A percentile compares a stretch with the other conserved stretches of the same genome.
Conservation (phyloP, 2,797 vertebrate species). For the Fistularia commersonii region DNA sequence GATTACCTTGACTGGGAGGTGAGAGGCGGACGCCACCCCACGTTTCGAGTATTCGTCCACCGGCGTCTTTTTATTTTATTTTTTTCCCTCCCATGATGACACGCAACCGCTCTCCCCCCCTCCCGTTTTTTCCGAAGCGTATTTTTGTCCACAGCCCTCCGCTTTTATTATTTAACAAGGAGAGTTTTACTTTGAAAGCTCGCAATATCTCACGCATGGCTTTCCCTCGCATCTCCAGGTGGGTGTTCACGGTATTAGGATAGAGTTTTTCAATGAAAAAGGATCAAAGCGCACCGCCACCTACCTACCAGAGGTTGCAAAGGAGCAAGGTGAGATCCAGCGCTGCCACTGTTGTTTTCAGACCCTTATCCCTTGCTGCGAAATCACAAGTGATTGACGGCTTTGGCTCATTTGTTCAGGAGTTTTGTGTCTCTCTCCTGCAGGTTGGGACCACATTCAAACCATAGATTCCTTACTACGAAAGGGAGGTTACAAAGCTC, state of each 20-base stretch:
- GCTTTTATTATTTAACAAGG: background rate
- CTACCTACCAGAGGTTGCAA: conserved; percentile 99
- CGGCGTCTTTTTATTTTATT: too few species aligned
- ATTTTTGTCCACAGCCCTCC: background rate
- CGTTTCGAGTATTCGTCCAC: too few species aligned
- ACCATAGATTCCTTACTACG: conserved; percentile 99
- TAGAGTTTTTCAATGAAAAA: conserved; percentile 99
- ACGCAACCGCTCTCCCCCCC: too few species aligned
- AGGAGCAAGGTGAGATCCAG: conserved; percentile 96
- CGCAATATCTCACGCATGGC: background rate
- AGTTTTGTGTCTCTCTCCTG: conserved; percentile 12
- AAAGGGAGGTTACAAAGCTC: conserved; percentile 99
- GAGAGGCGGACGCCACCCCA: conserved; percentile 57
- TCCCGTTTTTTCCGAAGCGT: background rate
- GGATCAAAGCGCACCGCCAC: conserved; percentile 99
- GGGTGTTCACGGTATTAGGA: conserved; percentile 99
- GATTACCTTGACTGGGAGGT: conserved; percentile 99
- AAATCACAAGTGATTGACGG: background rate
- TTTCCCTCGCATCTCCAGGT: conserved; percentile 79
- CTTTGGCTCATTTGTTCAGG: too few species aligned
- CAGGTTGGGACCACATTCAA: conserved; percentile 99
- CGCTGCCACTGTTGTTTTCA: background rate
- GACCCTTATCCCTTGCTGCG: background rate
- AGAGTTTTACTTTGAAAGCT: conserved; percentile 3
- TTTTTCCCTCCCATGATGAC: too few species aligned